Base-by-base conservation (phyloP, 2,888 invertebrate species). In the Acleris literana region DNA sequence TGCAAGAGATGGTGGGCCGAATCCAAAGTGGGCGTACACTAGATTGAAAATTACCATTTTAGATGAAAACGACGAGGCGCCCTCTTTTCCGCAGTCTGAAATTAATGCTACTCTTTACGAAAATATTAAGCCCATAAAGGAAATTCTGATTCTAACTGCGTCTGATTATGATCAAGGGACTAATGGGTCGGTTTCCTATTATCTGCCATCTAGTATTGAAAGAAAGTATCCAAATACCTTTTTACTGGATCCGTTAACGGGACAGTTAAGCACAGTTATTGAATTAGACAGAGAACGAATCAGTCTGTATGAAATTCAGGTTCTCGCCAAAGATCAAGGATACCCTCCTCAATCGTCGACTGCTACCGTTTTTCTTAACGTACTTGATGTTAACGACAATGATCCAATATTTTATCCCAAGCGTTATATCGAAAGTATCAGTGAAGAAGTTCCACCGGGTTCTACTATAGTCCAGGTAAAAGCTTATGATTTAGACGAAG, bases 51-150 rank as follows among this genome's bases (percentile, higher is more conserved):
- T 99, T 6, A 97, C 96, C 3, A 96, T 99, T 72, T 90, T 97
- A 69, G 99, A 99, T 88, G 98, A 98, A 88, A 99, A 99, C 85
- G 99, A 99, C 81, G 97, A 98, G 88, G 95, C 96, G 18, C 99
- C 99, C 0, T 93, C 94, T 75, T 99, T 99, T 88, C 94, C 95
- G 0, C 96, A 97, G 80, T 90, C 93, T 44, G 87, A 94, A 72
- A 94, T 97, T 49, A 95, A 96, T 77, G 95, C 97, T 4, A 95
- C 95, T 48, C 82, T 98, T 44, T 95, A 95, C 58, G 98, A 98
- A 90, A 96, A 96, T 82, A 95, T 96, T 9, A 95, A 96, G 61
- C 95, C 96, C 0, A 94, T 95, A 70, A 96, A 97, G 72, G 93
- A 97, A 74, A 95, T 98, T 25, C 95, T 97, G 1, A 96, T 96